Evolutionary conservation across 2,797 vertebrate genomes (phyloP).

Genomic region (Peromyscus attwateri): DNA sequence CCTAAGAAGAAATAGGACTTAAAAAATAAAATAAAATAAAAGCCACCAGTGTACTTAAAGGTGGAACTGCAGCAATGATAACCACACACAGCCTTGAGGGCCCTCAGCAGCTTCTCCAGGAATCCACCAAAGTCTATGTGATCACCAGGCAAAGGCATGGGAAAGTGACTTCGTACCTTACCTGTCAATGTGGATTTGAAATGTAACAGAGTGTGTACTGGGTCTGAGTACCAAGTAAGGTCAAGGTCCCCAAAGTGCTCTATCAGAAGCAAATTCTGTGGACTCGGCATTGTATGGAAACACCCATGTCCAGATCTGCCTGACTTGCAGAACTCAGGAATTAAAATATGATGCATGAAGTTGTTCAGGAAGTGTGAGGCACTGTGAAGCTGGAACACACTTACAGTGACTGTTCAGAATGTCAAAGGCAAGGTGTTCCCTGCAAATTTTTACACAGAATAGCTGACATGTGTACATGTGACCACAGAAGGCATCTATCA

Average conservation of each 20-base stretch:
- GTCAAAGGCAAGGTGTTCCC: background rate
- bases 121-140: background rate
- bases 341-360: background rate
- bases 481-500: background rate
- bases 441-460: background rate
- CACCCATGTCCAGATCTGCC: background rate
- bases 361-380: background rate
- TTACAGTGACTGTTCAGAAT: background rate
- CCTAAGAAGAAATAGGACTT: background rate
- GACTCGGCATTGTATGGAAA: background rate
- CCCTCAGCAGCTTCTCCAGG: background rate
- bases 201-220: background rate
- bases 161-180: background rate
- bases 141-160: background rate
- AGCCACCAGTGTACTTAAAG: background rate
- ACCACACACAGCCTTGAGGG: background rate
- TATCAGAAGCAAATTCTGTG: background rate
- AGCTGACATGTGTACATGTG: background rate
- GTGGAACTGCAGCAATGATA: rapidly evolving
- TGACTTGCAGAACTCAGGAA: background rate
- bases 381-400: background rate
- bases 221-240: background rate
- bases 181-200: background rate
- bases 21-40: background rate
- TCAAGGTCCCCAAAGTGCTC: background rate